Percentiles rank a stretch among this genome's conserved stretches.
Conservation (phyloP, 2,113 vertebrate genomes). For the Vulpes vulpes region DNA sequence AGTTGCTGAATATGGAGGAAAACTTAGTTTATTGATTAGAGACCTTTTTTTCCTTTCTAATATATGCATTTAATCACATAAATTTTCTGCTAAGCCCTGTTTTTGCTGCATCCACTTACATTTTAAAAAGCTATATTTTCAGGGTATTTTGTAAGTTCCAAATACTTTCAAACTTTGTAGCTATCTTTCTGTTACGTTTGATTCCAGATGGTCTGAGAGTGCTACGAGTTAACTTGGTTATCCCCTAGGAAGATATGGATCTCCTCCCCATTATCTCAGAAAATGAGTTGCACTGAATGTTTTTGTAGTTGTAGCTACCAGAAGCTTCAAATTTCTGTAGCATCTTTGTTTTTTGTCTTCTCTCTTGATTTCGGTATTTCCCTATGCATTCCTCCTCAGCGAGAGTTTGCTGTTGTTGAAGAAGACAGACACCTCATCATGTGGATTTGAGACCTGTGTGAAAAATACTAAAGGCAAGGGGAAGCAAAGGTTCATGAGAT, state of each 20-base stretch:
- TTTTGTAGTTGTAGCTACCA: background rate
- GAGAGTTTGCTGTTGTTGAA: background rate
- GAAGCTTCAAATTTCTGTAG: background rate
- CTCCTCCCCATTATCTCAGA: background rate
- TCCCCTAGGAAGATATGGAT: background rate
- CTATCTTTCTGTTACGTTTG: background rate
- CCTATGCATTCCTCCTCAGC: background rate
- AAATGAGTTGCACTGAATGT: background rate
- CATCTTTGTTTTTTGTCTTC: background rate
- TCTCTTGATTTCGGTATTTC: background rate
- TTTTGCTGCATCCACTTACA: background rate
- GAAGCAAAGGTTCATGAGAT: background rate
- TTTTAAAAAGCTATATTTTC: background rate
- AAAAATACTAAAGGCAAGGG: background rate
- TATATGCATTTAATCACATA: background rate
- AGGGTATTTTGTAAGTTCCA: background rate
- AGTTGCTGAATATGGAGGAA: background rate
- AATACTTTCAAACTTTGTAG: background rate
- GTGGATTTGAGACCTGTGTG: background rate
- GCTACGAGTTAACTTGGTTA: background rate
- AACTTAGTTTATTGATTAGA: background rate
- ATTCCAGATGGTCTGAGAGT: background rate
- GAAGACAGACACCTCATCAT: background rate
- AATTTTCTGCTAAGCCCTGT: background rate
- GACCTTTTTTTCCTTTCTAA: background rate